phyloP scores from a whole-genome alignment of 2,888 invertebrate species.

The Emmelina monodactyla region DNA sequence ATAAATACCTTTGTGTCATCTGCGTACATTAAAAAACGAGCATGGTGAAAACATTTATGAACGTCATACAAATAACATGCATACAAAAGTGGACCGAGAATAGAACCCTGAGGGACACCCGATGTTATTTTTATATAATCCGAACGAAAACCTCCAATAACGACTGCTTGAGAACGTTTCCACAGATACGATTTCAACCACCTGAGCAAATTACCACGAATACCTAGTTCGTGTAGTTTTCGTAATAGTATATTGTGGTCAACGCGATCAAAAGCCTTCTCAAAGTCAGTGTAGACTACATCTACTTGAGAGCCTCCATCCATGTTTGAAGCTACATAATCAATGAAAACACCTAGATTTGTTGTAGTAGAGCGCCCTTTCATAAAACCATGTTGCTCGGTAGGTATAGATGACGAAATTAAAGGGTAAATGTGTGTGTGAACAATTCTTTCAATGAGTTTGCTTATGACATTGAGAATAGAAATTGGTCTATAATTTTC shows the following conservation, averaged over 20 bases:
- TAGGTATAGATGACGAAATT: background rate
- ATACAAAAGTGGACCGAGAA: slow-evolving; percentile 1
- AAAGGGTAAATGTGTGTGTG: slow-evolving; percentile 1
- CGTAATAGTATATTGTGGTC: slow-evolving; percentile 10
- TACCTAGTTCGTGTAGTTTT: slow-evolving; percentile 9
- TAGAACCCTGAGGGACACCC: slow-evolving; percentile 5
- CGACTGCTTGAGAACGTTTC: background rate
- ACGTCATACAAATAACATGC: slow-evolving; percentile 1
- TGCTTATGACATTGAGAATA: slow-evolving; percentile 5
- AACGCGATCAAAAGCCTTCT: slow-evolving; percentile 18
- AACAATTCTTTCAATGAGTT: slow-evolving; percentile 4
- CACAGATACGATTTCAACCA: slow-evolving; percentile 12
- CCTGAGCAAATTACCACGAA: slow-evolving; percentile 10
- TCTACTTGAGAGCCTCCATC: slow-evolving; percentile 12
- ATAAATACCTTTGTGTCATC: slow-evolving; percentile 2
- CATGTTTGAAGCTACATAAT: background rate
- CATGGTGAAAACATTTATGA: background rate
- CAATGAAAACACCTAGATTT: background rate
- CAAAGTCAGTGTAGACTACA: slow-evolving; percentile 18
- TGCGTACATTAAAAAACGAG: background rate
- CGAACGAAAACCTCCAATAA: background rate
- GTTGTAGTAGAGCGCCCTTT: background rate
- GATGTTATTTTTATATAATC: background rate
- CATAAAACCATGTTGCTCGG: slow-evolving; percentile 5
- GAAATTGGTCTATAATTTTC: slow-evolving; percentile 9